phyloP scores from a whole-genome alignment of 2,797 vertebrate genomes.

The Tolypeutes matacus region DNA sequence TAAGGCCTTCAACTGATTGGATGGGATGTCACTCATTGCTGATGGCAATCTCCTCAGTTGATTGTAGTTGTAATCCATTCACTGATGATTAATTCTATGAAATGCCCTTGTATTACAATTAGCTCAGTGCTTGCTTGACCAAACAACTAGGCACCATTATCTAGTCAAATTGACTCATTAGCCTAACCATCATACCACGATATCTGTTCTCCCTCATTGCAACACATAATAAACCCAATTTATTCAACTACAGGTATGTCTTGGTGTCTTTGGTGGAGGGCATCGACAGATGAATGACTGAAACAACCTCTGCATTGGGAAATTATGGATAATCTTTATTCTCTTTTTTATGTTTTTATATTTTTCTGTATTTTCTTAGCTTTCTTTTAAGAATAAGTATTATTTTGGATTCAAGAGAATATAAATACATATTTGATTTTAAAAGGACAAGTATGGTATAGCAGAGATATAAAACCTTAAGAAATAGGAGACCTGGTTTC shows the following conservation, averaged over 20 bases:
- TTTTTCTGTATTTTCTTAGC: background rate
- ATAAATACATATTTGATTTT: background rate
- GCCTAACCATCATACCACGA: too few species aligned
- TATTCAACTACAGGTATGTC: background rate
- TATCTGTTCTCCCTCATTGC: background rate
- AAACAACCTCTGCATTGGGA: background rate
- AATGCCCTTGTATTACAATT: too few species aligned
- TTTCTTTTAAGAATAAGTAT: background rate
- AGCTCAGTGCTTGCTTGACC: too few species aligned
- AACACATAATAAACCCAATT: background rate
- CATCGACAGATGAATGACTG: background rate
- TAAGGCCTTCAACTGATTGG: too few species aligned
- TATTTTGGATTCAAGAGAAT: background rate
- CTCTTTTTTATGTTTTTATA: background rate
- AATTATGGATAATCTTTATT: background rate
- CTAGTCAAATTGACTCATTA: too few species aligned
- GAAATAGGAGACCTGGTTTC: background rate
- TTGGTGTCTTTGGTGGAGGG: background rate
- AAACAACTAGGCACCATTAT: too few species aligned
- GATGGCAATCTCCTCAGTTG: too few species aligned
- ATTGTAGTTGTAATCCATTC: too few species aligned
- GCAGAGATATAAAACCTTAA: background rate
- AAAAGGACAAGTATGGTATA: background rate
- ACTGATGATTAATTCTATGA: too few species aligned
- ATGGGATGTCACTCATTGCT: too few species aligned